A percentile compares a stretch with the other conserved stretches of the same genome.
Evolutionary conservation across 2,113 vertebrate genomes (phyloP).

Genomic region (Rhipidura dahli): DNA sequence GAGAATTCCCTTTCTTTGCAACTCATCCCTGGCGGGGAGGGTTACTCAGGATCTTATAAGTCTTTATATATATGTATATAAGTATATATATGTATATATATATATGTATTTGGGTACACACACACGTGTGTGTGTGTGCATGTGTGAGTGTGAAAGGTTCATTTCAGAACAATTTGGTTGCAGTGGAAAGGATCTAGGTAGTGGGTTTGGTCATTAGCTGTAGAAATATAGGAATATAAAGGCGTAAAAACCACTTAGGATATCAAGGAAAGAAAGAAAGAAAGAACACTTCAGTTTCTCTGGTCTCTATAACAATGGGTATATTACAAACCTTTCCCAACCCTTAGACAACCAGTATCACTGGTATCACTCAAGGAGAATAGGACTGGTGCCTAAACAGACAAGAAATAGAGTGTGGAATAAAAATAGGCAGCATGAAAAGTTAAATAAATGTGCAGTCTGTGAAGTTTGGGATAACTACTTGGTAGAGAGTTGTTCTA

Average conservation of each 20-base stretch:
- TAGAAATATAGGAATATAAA: neutral
- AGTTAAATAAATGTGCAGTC: neutral
- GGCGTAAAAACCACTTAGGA: too few relatives aligned
- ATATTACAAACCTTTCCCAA: neutral
- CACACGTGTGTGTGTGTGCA: too few relatives aligned
- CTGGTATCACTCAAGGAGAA: neutral
- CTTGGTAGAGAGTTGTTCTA: neutral
- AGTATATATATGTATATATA: too few relatives aligned
- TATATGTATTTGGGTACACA: too few relatives aligned
- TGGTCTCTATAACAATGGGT: rapidly evolving
- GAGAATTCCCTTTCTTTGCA: neutral
- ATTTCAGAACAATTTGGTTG: neutral
- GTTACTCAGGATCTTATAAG: neutral
- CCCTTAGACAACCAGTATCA: neutral
- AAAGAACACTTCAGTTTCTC: neutral
- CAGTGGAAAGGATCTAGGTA: neutral
- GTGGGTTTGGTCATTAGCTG: neutral
- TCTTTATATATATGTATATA: too few relatives aligned
- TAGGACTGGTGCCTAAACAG: neutral
- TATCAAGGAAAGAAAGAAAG: neutral
- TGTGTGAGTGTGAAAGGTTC: too few relatives aligned
- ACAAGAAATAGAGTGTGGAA: neutral
- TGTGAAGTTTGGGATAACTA: neutral
- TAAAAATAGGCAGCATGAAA: neutral
- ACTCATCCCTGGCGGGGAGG: too few relatives aligned